Evolutionary conservation across 2,888 invertebrate species (phyloP).

Genomic region (Aphelenchoides bicaudatus): DNA sequence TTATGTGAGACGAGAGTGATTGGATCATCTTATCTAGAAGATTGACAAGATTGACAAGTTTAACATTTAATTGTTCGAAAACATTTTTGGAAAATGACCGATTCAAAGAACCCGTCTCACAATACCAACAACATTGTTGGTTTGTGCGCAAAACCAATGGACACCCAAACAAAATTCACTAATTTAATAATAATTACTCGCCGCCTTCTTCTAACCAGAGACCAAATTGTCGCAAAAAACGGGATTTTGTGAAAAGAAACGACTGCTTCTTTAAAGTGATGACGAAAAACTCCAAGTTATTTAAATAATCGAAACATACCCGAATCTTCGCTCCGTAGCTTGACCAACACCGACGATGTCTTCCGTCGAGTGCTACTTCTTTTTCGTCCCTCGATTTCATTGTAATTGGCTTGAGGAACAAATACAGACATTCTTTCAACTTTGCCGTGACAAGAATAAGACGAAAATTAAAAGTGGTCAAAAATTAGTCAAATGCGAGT

Average conservation of each 20-base stretch:
- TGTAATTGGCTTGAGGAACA: constrained; percentile 16
- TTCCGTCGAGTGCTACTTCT: constrained; percentile 10
- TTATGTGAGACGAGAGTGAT: constrained; percentile 14
- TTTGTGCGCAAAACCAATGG: too few relatives aligned
- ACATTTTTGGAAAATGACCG: background rate
- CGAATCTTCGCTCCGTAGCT: constrained; percentile 13
- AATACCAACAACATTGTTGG: too few relatives aligned
- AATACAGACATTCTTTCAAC: constrained; percentile 21
- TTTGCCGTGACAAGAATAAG: background rate
- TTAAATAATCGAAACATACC: background rate
- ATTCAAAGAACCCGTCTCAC: background rate
- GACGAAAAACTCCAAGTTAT: background rate
- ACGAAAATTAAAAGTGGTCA: constrained; percentile 6
- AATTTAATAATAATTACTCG: too few relatives aligned
- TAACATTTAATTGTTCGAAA: background rate
- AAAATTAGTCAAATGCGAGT: too few relatives aligned
- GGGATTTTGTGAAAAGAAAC: too few relatives aligned
- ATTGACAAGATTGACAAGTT: background rate
- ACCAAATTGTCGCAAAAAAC: too few relatives aligned
- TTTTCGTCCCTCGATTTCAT: constrained; percentile 12
- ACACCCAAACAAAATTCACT: too few relatives aligned
- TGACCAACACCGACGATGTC: constrained; percentile 14
- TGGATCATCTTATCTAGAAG: constrained; percentile 18
- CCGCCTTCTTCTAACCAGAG: too few relatives aligned
- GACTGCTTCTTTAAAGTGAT: background rate